Conservation (phyloP, 2,888 invertebrate species). For the Drosophila prostipennis region DNA sequence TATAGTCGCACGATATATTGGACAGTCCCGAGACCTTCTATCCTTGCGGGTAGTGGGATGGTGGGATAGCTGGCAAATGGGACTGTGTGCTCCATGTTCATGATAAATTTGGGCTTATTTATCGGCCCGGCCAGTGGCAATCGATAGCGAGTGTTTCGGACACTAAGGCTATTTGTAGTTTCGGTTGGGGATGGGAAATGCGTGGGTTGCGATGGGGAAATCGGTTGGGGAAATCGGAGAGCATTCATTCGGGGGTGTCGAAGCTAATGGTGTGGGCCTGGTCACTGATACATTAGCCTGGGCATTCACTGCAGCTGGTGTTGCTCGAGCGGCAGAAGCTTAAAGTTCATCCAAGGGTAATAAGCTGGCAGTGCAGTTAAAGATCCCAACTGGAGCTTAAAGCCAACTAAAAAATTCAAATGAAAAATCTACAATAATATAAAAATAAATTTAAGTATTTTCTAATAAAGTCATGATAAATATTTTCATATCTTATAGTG, state of each 20-base stretch:
- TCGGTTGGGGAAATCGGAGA: neutral
- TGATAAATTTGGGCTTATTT: constrained; percentile 76
- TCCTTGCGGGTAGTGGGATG: neutral
- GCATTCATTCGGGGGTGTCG: constrained; percentile 41
- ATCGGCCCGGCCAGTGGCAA: constrained; percentile 63
- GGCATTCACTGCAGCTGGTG: constrained; percentile 51
- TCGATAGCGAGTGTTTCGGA: constrained; percentile 53
- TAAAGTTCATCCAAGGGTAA: constrained; percentile 50
- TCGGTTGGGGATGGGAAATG: neutral
- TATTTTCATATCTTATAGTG: no score
- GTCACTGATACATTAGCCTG: constrained; percentile 61
- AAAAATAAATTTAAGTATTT: no score
- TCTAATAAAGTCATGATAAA: no score
- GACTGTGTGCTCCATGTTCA: constrained; percentile 55
- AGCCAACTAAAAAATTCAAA: neutral
- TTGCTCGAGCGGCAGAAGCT: constrained; percentile 44
- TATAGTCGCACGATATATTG: constrained; percentile 71
- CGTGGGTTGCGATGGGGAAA: neutral
- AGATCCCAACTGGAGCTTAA: neutral
- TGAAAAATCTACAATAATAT: neutral
- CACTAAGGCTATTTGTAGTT: constrained; percentile 63
- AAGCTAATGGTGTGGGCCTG: constrained; percentile 61
- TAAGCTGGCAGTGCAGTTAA: constrained; percentile 33
- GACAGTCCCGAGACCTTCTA: constrained; percentile 25
- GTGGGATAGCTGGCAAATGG: constrained; percentile 4